Evolutionary conservation across 1,140 invertebrate genomes (phyloP).

Genomic region (Trinorchestia longiramus): DNA sequence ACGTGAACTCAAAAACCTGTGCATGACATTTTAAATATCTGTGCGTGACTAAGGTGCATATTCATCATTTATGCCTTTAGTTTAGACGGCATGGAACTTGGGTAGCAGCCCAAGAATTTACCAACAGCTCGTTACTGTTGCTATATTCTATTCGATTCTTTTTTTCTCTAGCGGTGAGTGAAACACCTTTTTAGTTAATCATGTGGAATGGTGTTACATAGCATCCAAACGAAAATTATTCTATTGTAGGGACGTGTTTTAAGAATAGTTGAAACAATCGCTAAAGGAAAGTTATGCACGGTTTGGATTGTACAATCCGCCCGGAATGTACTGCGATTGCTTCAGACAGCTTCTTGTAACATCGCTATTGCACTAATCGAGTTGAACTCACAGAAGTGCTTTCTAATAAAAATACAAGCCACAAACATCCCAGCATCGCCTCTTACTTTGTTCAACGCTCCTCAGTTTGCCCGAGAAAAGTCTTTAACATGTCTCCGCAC

Average conservation of each 20-base stretch:
- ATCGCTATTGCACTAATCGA: not conserved
- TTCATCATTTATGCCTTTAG: too few species aligned
- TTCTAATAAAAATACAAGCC: not conserved
- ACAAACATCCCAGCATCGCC: not conserved
- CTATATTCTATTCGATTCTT: not conserved
- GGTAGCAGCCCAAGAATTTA: too few species aligned
- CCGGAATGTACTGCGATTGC: not conserved
- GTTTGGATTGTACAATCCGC: not conserved
- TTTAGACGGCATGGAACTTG: too few species aligned
- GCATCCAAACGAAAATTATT: not conserved
- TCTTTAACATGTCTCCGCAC: not conserved
- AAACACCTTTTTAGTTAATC: not conserved
- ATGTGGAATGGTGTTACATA: not conserved
- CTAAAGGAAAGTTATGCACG: not conserved
- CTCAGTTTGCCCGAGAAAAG: not conserved
- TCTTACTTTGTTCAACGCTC: not conserved
- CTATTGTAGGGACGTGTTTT: not conserved
- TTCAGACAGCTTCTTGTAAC: not conserved
- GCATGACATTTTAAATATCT: too few species aligned
- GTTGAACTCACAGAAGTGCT: not conserved
- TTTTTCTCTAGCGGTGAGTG: not conserved
- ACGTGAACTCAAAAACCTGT: too few species aligned
- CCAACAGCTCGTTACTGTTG: too few species aligned
- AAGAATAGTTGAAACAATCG: not conserved
- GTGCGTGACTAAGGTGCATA: too few species aligned